phyloP scores from a whole-genome alignment of 2,888 invertebrate species.

The Drosophila leonis region DNA sequence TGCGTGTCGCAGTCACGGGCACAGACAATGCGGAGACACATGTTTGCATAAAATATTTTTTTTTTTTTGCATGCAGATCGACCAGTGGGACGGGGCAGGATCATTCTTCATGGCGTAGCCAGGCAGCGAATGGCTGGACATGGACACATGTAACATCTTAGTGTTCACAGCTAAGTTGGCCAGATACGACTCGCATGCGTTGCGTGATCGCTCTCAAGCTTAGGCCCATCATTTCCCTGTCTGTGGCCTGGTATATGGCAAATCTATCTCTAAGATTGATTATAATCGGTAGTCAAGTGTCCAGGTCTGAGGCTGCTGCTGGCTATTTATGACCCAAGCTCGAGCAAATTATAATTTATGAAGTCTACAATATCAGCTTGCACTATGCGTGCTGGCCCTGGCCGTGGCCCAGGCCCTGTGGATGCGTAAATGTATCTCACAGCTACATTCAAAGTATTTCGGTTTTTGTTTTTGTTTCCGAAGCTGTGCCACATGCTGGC shows the following conservation, averaged over 20 bases:
- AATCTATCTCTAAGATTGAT: constrained; percentile 82
- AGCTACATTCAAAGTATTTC: constrained; percentile 22
- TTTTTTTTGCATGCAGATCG: constrained; percentile 49
- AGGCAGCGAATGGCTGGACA: constrained; percentile 60
- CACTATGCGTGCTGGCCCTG: constrained; percentile 57
- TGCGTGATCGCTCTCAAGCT: constrained; percentile 47
- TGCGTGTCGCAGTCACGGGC: constrained; percentile 70
- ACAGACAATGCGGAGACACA: constrained; percentile 77
- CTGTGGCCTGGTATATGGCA: constrained; percentile 43
- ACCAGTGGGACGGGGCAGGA: constrained; percentile 16
- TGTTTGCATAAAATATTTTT: constrained; percentile 64
- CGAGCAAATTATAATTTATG: constrained; percentile 81
- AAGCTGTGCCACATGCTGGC: constrained; percentile 62
- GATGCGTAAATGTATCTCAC: constrained; percentile 41
- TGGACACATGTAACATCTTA: constrained; percentile 68
- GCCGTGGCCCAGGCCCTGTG: not conserved
- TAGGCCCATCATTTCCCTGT: constrained; percentile 41
- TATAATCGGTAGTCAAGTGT: constrained; percentile 84
- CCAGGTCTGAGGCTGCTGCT: constrained; percentile 59
- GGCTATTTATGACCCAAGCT: constrained; percentile 67
- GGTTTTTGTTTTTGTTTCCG: constrained; percentile 1
- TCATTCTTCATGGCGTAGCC: constrained; percentile 44
- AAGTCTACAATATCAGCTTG: constrained; percentile 66
- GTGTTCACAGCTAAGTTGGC: constrained; percentile 50
- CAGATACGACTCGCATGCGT: constrained; percentile 23